phyloP scores from a whole-genome alignment of 2,113 vertebrate species.

The Setophaga kirtlandii region DNA sequence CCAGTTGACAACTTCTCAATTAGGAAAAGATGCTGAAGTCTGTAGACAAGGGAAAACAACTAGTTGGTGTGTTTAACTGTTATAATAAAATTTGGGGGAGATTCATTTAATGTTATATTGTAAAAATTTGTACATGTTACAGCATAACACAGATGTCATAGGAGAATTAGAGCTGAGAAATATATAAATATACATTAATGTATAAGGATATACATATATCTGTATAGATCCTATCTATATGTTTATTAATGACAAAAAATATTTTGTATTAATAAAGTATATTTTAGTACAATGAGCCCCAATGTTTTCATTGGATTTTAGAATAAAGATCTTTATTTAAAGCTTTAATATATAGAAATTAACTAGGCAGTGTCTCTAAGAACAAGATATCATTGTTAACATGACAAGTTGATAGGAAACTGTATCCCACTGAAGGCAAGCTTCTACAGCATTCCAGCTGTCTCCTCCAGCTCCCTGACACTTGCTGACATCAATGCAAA shows the following conservation, averaged over 20 bases:
- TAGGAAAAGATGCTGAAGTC: background rate
- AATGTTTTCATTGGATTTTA: background rate
- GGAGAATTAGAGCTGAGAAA: background rate
- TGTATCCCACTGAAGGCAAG: background rate
- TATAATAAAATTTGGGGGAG: background rate
- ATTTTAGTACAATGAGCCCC: conserved; percentile 5
- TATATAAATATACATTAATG: background rate
- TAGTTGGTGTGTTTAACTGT: background rate
- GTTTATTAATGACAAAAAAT: background rate
- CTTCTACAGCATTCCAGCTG: background rate
- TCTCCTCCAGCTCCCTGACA: background rate
- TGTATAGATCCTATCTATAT: background rate
- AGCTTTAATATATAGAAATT: background rate
- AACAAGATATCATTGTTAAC: background rate
- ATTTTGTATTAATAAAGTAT: conserved; percentile 46
- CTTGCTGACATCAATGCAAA: background rate
- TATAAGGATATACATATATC: background rate
- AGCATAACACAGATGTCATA: background rate
- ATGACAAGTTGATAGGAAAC: background rate
- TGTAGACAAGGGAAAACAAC: background rate
- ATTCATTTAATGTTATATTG: background rate
- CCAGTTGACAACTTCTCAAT: background rate
- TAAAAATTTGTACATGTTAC: background rate
- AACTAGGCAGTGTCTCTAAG: background rate
- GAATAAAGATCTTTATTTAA: background rate